phyloP scores from a whole-genome alignment of 2,113 vertebrate genomes.

The Romanogobio albipinnatus region DNA sequence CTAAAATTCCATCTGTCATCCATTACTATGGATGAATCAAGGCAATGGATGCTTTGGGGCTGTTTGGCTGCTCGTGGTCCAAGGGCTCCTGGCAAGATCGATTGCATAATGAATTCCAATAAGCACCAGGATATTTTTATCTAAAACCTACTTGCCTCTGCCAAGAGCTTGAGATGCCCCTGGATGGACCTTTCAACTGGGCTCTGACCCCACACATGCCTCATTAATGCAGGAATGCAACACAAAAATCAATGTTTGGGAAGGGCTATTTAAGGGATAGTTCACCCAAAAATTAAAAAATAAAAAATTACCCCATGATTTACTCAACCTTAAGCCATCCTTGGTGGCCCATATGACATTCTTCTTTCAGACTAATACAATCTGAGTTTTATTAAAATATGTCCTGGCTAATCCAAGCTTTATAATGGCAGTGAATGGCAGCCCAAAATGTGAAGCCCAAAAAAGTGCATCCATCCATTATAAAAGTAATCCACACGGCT shows the following conservation, averaged over 20 bases:
- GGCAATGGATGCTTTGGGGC: not conserved
- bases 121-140: conserved; percentile 28
- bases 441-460: no score
- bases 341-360: no score
- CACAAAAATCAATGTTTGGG: conserved; percentile 7
- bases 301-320: no score
- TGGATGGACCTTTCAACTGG: conserved; percentile 18
- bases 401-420: no score
- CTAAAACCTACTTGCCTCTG: conserved; percentile 21
- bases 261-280: not conserved
- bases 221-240: not conserved
- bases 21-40: not conserved
- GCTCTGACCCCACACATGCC: conserved; percentile 10
- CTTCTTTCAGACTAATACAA: no score
- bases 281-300: no score
- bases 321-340: no score
- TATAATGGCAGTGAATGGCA: no score
- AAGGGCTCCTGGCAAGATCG: conserved; percentile 3
- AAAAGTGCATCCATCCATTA: no score
- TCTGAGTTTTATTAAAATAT: no score
- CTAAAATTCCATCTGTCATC: not conserved
- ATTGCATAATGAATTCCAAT: conserved; percentile 34
- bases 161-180: conserved; percentile 28
- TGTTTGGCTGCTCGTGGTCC: conserved; percentile 2
- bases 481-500: no score